phyloP scores from a whole-genome alignment of 2,888 invertebrate genomes.

The Scaptomyza polygonia region DNA sequence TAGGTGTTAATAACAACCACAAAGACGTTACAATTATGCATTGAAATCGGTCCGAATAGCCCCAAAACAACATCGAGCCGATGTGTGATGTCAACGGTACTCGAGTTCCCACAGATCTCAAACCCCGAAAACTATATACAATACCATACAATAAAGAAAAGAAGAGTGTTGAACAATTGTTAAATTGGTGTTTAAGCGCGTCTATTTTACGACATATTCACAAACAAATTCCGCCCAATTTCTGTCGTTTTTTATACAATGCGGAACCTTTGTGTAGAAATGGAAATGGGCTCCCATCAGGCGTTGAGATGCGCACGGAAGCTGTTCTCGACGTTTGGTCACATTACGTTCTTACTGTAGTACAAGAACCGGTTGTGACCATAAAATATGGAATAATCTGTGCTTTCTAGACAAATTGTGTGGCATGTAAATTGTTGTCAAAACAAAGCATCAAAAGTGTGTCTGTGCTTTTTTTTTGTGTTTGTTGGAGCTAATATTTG shows the following conservation, averaged over 20 bases:
- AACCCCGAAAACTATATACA: neutral
- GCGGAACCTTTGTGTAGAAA: constrained; percentile 57
- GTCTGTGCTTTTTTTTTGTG: constrained; percentile 26
- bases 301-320: constrained; percentile 55
- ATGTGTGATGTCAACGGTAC: constrained; percentile 75
- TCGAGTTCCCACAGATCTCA: constrained; percentile 67
- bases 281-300: constrained; percentile 62
- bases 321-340: constrained; percentile 58
- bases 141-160: constrained; percentile 3
- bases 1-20: constrained; percentile 78
- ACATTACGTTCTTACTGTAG: constrained; percentile 50
- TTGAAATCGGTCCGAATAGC: constrained; percentile 71
- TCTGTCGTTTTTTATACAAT: constrained; percentile 33
- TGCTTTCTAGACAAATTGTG: constrained; percentile 37
- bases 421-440: constrained; percentile 39
- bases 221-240: constrained; percentile 16
- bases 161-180: constrained; percentile 70
- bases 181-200: constrained; percentile 66
- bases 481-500: constrained; percentile 10
- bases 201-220: constrained; percentile 59
- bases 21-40: constrained; percentile 82
- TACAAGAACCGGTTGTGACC: constrained; percentile 45
- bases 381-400: constrained; percentile 69
- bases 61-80: constrained; percentile 25
- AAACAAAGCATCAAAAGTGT: constrained; percentile 19